phyloP scores from a whole-genome alignment of 2,797 vertebrate genomes.

The Danio choprae region DNA sequence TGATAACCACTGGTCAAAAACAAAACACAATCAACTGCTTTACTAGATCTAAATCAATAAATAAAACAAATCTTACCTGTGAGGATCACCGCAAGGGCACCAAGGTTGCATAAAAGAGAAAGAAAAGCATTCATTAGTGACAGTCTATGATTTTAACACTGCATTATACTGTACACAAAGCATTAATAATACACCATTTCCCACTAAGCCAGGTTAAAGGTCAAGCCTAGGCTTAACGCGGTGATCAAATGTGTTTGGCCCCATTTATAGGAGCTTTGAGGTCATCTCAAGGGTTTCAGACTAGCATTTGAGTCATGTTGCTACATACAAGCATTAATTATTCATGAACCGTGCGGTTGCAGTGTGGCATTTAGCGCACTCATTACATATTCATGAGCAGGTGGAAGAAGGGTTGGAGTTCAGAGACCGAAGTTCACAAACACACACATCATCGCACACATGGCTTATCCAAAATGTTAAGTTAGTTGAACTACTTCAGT shows the following conservation, averaged over 20 bases:
- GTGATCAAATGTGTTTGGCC: neutral
- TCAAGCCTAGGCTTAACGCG: neutral
- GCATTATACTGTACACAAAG: neutral
- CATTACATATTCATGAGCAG: conserved; percentile 40
- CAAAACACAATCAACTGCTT: neutral
- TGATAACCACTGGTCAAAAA: too few relatives aligned
- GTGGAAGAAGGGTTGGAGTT: conserved; percentile 5
- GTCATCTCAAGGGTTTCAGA: conserved; percentile 21
- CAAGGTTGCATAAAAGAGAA: conserved; percentile 22
- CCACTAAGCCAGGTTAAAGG: neutral
- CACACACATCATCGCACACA: neutral
- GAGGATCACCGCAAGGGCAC: neutral
- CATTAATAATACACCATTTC: neutral
- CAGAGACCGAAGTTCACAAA: conserved; percentile 17
- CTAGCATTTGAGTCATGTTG: conserved; percentile 19
- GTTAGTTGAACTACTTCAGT: neutral
- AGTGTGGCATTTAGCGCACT: conserved; percentile 25
- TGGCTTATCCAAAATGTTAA: neutral
- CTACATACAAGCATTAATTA: conserved; percentile 19
- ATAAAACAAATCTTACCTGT: conserved; percentile 44
- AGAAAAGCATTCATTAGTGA: conserved; percentile 13
- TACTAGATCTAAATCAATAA: neutral
- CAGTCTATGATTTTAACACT: neutral
- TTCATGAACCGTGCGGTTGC: conserved; percentile 35
- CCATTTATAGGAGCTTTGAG: neutral